Evolutionary conservation across 2,888 invertebrate species (phyloP), one percentile per base, ranked within the genome.

Genomic region (Luperina nickerlii): DNA sequence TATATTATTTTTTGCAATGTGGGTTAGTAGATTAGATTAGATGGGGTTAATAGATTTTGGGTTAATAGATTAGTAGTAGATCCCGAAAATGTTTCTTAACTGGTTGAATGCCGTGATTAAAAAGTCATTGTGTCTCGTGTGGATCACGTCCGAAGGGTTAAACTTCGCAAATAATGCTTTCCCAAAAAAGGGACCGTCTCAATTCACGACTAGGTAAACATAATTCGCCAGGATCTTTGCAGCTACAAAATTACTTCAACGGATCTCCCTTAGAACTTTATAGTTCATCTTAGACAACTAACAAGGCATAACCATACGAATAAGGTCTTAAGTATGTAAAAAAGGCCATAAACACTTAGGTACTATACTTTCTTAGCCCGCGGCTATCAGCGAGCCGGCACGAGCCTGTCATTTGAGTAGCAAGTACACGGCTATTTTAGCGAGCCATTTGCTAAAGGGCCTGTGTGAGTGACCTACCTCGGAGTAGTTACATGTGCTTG

Each of bases 291-390:
- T 67, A 15, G 27, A 62, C 1, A 15, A n/a, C 57, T 24, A 60
- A 69, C 66, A 66, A 74, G 48, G 7, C 27, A 45, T 72, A 68
- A 38, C 68, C 63, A n/a, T 54, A 63, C 51, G 6, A 81, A 60
- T 75, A 62, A 75, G 68, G 72, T 54, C 13, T 51, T 54, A 73
- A 51, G n/a, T 74, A 76, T 68, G 70, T 65, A 78, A 78, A 84
- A 87, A 85, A 76, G 45, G 42, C 32, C 54, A 71, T 76, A 74
- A 76, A 74, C 81, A 78, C 74, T 80, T 70, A 4, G 38, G 38
- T 38, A 84, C 45, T 70, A 69, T 68, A 87, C 87, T 89, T 86
- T 87, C 85, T 74, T 77, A 42, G 72, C 89, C 86, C n/a, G 68
- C 54, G 79, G 88, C 69, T 78, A 73, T 70, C 54, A 42, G 65